A percentile compares a stretch with the other conserved stretches of the same genome.
These are phyloP conservation scores for Tetramorium simillimum DNA, from an alignment of 1,140 invertebrate species.

Conservation along the genomic window DNA sequence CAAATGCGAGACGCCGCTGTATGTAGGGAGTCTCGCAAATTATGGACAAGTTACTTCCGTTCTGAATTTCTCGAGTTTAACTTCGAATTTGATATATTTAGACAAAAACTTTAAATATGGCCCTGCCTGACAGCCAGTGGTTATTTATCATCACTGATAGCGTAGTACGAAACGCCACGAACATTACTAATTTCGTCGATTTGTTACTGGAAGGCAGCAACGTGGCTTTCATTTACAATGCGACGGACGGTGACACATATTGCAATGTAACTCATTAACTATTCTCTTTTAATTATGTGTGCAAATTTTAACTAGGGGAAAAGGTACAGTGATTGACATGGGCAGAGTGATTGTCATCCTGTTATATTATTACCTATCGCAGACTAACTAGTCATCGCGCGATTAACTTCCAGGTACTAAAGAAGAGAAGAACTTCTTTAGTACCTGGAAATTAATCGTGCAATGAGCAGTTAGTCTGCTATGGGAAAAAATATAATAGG, in stretches of 20 bases:
- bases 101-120: conserved; percentile 89
- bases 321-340: too few relatives aligned
- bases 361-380: too few relatives aligned
- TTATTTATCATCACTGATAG: conserved; percentile 91
- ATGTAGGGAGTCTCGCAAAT: not conserved
- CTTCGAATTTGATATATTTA: conserved; percentile 61
- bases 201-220: conserved; percentile 92
- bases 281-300: not conserved
- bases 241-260: conserved; percentile 84
- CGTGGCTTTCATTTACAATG: conserved; percentile 92
- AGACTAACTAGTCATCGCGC: too few relatives aligned
- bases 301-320: not conserved
- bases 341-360: too few relatives aligned
- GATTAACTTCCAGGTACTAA: too few relatives aligned
- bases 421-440: too few relatives aligned
- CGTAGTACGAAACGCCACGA: conserved; percentile 82
- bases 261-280: conserved; percentile 85
- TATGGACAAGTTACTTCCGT: not conserved
- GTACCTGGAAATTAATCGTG: too few relatives aligned
- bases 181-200: conserved; percentile 85
- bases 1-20: not conserved
- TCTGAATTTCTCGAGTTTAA: not conserved
- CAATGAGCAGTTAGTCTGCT: too few relatives aligned
- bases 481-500: too few relatives aligned
- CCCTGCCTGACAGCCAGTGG: conserved; percentile 91